A percentile compares a stretch with the other conserved stretches of the same genome.
phyloP scores from a whole-genome alignment of 2,797 vertebrate genomes.

The Oophaga sylvatica region DNA sequence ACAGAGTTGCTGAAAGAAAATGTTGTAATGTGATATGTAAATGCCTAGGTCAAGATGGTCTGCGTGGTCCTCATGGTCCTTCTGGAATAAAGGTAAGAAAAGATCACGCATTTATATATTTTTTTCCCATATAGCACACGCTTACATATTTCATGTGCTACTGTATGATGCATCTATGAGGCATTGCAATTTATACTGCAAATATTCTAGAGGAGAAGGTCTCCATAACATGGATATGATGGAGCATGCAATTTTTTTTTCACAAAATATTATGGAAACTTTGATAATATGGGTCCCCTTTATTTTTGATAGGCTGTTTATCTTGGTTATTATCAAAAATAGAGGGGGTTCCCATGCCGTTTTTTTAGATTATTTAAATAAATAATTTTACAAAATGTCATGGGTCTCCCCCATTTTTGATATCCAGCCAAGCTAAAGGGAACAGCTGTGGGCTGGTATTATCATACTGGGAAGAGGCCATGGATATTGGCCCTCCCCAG shows the following conservation, averaged over 20 bases:
- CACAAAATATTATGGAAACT: background rate
- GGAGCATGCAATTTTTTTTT: background rate
- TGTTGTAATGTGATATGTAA: conserved; percentile 84
- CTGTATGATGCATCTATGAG: background rate
- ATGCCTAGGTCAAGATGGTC: conserved; percentile 81
- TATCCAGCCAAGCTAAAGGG: no score
- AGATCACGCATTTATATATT: background rate
- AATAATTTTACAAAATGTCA: no score
- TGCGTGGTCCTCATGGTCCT: conserved; percentile 72
- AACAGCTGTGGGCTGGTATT: no score
- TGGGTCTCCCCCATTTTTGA: no score
- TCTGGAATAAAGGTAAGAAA: conserved; percentile 78
- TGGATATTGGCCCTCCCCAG: no score
- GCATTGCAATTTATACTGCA: background rate
- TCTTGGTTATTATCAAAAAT: no score
- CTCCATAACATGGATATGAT: background rate
- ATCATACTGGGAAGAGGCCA: no score
- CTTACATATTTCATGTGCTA: background rate
- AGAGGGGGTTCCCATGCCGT: no score
- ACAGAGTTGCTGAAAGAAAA: conserved; percentile 76
- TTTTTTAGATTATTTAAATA: no score
- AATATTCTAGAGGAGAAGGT: background rate
- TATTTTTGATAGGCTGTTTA: no score
- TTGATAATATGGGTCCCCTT: background rate
- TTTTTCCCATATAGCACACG: background rate